Percentiles rank a stretch among this genome's conserved stretches.
These are phyloP conservation scores for Drosophila setifemur DNA, from an alignment of 1,140 invertebrate species.

Conservation along the genomic window DNA sequence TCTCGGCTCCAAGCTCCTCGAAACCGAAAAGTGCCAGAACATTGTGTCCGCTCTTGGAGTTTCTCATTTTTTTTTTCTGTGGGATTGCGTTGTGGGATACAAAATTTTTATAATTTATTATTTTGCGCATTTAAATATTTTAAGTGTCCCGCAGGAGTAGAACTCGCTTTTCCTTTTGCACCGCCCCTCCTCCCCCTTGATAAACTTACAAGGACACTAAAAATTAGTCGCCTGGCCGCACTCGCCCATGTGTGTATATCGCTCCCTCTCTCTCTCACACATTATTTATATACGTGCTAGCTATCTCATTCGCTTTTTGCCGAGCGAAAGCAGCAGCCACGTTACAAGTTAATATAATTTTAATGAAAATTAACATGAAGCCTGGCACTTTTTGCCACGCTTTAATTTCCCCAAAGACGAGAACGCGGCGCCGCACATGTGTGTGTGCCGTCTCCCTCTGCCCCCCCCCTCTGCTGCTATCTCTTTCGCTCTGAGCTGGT, in stretches of 20 bases:
- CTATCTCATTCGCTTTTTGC: conserved; percentile 27
- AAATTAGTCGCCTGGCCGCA: conserved; percentile 70
- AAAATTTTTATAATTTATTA: conserved; percentile 76
- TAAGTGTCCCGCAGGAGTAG: conserved; percentile 72
- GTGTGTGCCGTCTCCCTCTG: neutral
- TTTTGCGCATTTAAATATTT: conserved; percentile 81
- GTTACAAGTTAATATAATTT: conserved; percentile 81
- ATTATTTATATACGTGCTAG: neutral
- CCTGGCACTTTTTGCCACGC: conserved; percentile 75
- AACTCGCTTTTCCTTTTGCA: conserved; percentile 34
- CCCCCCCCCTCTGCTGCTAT: neutral
- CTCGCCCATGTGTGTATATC: conserved; percentile 10
- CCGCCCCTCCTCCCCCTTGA: conserved; percentile 17
- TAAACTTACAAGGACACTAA: conserved; percentile 79
- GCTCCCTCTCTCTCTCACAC: neutral
- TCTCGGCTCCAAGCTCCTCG: neutral
- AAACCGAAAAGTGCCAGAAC: neutral
- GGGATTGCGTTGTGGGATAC: conserved; percentile 1
- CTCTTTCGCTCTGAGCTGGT: conserved; percentile 40
- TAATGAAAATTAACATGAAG: conserved; percentile 81
- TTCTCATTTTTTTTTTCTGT: conserved; percentile 45
- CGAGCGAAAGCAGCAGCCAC: conserved; percentile 43
- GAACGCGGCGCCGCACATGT: conserved; percentile 17
- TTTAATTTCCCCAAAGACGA: conserved; percentile 78
- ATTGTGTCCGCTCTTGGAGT: conserved; percentile 24